Conservation (phyloP, 2,797 vertebrate genomes). For the Sebastes hubbsi region DNA sequence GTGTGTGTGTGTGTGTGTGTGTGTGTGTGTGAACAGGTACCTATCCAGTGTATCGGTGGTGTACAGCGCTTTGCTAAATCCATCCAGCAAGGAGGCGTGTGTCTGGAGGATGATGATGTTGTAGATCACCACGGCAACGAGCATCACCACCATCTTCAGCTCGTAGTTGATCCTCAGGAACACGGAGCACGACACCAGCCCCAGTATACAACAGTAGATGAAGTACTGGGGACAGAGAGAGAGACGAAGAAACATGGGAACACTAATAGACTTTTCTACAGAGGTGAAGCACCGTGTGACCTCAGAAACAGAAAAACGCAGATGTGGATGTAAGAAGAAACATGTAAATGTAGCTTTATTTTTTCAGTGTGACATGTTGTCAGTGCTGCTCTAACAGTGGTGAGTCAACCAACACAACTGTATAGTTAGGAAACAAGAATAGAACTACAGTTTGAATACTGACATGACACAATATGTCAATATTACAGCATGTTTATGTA, state of each 20-base stretch:
- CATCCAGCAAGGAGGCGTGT: conserved; percentile 89
- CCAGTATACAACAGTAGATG: conserved; percentile 98
- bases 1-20: not conserved
- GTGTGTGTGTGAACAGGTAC: conserved; percentile 68
- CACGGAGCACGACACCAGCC: conserved; percentile 95
- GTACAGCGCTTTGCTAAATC: conserved; percentile 90
- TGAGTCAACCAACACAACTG: conserved; percentile 9
- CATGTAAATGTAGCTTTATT: not conserved
- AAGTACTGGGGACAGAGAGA: conserved; percentile 87
- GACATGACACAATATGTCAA: not conserved
- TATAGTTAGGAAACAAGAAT: not conserved
- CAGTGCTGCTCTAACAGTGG: not conserved
- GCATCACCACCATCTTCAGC: conserved; percentile 97
- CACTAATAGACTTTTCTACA: not conserved
- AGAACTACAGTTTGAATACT: not conserved
- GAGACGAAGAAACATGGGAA: not conserved
- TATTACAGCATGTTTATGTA: conserved; percentile 16
- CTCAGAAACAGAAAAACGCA: not conserved
- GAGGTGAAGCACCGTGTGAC: not conserved
- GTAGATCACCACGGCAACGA: conserved; percentile 91
- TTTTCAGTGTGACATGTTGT: not conserved
- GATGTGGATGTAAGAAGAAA: not conserved
- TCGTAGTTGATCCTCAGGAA: conserved; percentile 98
- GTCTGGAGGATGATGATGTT: conserved; percentile 95
- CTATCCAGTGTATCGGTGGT: conserved; percentile 81